Conservation (phyloP, 2,888 invertebrate species). For the Proisotoma minuta region DNA sequence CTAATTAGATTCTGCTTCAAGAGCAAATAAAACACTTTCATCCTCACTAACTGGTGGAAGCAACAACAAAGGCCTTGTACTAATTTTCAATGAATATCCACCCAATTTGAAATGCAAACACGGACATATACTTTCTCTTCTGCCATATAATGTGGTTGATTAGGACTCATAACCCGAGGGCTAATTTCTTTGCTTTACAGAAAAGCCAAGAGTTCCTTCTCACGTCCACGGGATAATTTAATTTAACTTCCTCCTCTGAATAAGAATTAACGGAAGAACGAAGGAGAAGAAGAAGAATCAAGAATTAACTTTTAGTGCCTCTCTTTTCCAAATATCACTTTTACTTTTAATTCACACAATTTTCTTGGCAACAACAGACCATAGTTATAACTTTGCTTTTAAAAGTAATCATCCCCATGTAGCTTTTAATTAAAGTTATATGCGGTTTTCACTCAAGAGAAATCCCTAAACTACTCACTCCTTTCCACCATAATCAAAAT, state of each 20-base stretch:
- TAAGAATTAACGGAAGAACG: not conserved
- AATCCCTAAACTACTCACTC: no score
- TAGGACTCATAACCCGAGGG: constrained; percentile 11
- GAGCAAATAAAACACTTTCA: not conserved
- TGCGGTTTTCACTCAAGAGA: no score
- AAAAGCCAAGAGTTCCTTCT: constrained; percentile 6
- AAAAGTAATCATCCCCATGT: no score
- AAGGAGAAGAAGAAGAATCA: no score
- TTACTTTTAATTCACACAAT: no score
- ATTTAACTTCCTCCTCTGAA: not conserved
- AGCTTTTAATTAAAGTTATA: no score
- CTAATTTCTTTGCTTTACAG: not conserved
- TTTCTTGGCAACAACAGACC: no score
- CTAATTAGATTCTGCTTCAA: constrained; percentile 47
- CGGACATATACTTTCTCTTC: no score
- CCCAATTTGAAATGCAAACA: constrained; percentile 44
- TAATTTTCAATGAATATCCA: constrained; percentile 46
- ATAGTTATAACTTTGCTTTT: no score
- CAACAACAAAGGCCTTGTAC: constrained; percentile 38
- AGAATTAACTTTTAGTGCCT: no score
- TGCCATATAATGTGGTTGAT: constrained; percentile 6
- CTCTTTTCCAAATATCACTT: no score
- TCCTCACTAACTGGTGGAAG: not conserved
- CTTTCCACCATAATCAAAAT: no score
- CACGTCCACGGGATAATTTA: not conserved